Conservation (phyloP, 2,113 vertebrate genomes). For the Deroptyus accipitrinus region DNA sequence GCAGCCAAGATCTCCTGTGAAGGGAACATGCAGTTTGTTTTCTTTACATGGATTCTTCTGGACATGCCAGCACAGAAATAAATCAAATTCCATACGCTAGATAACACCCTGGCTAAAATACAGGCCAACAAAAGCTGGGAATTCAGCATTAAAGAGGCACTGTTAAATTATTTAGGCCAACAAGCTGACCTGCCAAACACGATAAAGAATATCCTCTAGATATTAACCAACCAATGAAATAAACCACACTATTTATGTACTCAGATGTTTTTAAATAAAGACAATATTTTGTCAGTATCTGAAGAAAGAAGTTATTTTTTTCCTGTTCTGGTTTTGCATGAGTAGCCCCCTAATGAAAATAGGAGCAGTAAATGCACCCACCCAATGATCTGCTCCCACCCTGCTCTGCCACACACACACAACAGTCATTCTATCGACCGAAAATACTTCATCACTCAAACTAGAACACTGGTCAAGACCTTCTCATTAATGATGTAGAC, state of each 20-base stretch:
- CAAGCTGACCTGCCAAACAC: constrained; percentile 2
- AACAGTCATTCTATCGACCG: not conserved
- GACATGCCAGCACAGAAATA: constrained; percentile 41
- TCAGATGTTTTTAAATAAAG: not conserved
- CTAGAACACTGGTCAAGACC: not conserved
- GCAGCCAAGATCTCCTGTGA: constrained; percentile 48
- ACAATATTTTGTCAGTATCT: not conserved
- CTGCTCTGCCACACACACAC: not conserved
- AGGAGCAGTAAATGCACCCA: not conserved
- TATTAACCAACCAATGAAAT: not conserved
- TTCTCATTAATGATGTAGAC: not conserved
- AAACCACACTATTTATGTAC: not conserved
- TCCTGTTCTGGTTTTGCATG: not conserved
- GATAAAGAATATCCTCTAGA: not conserved
- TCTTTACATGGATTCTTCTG: constrained; percentile 4
- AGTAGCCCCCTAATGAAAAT: not conserved
- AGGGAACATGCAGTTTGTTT: constrained; percentile 51
- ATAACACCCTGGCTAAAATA: not conserved
- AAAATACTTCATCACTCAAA: not conserved
- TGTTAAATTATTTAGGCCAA: not conserved
- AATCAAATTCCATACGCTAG: constrained; percentile 18
- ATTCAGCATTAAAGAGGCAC: not conserved
- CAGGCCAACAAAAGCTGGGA: not conserved
- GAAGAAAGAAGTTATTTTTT: not conserved
- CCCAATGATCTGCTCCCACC: not conserved